Conservation (phyloP, 2,888 invertebrate genomes). For the Opisthograptis luteolata region DNA sequence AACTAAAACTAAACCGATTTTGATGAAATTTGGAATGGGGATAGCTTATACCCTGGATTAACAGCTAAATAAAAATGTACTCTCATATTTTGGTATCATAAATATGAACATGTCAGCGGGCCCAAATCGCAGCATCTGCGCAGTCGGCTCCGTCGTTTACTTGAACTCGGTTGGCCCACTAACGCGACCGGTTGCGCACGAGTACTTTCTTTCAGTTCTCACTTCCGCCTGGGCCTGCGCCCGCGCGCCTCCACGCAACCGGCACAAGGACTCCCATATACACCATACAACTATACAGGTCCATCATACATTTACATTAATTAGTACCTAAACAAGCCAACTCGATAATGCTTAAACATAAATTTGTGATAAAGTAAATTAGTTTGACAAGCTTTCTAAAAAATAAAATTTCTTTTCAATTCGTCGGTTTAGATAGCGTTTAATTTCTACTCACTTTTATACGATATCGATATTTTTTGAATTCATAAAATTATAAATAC, state of each 20-base stretch:
- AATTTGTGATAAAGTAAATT: constrained; percentile 25
- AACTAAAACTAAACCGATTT: too few species aligned
- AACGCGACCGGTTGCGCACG: constrained; percentile 73
- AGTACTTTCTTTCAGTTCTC: constrained; percentile 82
- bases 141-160: constrained; percentile 23
- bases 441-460: constrained; percentile 21
- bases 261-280: constrained; percentile 65
- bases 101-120: neutral
- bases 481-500: too few species aligned
- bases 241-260: constrained; percentile 76
- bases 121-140: constrained; percentile 15
- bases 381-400: constrained; percentile 40
- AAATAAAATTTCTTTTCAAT: constrained; percentile 34
- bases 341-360: constrained; percentile 18
- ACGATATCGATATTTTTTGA: too few species aligned
- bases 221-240: constrained; percentile 74
- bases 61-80: too few species aligned
- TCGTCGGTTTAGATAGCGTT: constrained; percentile 15
- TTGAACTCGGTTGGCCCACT: constrained; percentile 67
- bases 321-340: constrained; percentile 28
- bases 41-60: too few species aligned
- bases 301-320: constrained; percentile 36
- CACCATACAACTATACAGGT: constrained; percentile 36
- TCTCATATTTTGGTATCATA: too few species aligned
- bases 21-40: too few species aligned